Conservation (phyloP, 1,140 invertebrate genomes). For the Heliconius hermathena region DNA sequence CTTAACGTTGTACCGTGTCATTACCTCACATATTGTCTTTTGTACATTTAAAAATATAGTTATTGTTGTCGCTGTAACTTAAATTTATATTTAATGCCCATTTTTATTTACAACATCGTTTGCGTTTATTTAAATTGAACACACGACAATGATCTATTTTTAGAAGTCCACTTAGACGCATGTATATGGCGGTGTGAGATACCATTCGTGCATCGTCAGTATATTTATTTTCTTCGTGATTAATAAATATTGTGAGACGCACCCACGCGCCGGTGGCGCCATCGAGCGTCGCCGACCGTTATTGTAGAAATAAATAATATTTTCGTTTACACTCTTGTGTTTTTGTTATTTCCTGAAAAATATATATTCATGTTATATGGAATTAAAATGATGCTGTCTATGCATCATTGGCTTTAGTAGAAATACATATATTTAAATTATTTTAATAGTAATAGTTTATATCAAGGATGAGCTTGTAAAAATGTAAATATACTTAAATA, state of each 20-base stretch:
- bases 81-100: slow-evolving; percentile 54
- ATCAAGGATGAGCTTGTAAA: background rate
- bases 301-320: slow-evolving; percentile 81
- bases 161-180: slow-evolving; percentile 67
- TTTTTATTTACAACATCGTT: slow-evolving; percentile 18
- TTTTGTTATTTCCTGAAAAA: slow-evolving; percentile 49
- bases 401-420: background rate
- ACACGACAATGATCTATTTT: slow-evolving; percentile 55
- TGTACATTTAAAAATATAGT: slow-evolving; percentile 66
- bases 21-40: slow-evolving; percentile 76
- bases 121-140: background rate
- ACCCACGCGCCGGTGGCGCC: slow-evolving; percentile 62
- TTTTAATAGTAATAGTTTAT: background rate
- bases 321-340: slow-evolving; percentile 77
- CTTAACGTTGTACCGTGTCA: slow-evolving; percentile 65
- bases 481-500: background rate
- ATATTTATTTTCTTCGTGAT: slow-evolving; percentile 76
- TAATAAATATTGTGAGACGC: slow-evolving; percentile 78
- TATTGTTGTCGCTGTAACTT: slow-evolving; percentile 74
- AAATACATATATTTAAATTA: background rate
- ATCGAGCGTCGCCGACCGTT: slow-evolving; percentile 61
- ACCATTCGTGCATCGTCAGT: slow-evolving; percentile 59
- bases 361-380: slow-evolving; percentile 15
- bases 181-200: slow-evolving; percentile 58
- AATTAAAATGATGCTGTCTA: background rate